Evolutionary conservation across 2,113 vertebrate species (phyloP), one percentile per base, ranked within the genome.

Genomic region (Aspiorhynchus laticeps): DNA sequence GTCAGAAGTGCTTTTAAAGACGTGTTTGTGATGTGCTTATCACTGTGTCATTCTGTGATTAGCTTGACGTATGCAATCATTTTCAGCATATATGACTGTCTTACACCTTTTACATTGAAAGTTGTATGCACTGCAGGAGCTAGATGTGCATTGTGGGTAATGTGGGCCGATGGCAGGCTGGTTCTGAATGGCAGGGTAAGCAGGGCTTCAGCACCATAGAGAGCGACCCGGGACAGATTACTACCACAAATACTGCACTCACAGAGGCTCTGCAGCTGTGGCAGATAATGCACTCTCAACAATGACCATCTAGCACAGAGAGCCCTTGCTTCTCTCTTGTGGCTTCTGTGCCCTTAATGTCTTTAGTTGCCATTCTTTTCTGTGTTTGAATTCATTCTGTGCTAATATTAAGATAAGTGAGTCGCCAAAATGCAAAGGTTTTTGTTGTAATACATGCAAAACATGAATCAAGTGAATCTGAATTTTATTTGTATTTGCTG

Each of bases 31-130:
- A 36, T 69, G 65, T 12, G 19, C 8, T 61, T 43, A n/a, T 81
- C 79, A 21, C 3, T 28, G 36, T 73, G 65, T 83, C 65, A 83
- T 53, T 83, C 65, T 83, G 26, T 10, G 65, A 73, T 33, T 46
- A 31, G 63, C 43, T 31, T 87, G 81, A 85, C 59, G 86, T 41
- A 81, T 38, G 43, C 48, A 65, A 31, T 56, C 33, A 59, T 53
- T 33, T 53, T 78, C 76, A 12, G 46, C 48, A 33, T 31, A 48
- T 26, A 76, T 61, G 33, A n/a, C 17, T 61, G 8, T 61, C 56
- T 4, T n/a, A 61, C 56, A 61, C 8, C 56, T 10, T 61, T 9
- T 8, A 24, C 56, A 24, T 24, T 59, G 53, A 59, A 24, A 59
- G 56, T 14, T 61, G 8, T 0, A 11, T n/a, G 56, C 56, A 8